These are phyloP conservation scores for Diachrysia chrysitis DNA, from an alignment of 2,888 invertebrate genomes.

Conservation along the genomic window DNA sequence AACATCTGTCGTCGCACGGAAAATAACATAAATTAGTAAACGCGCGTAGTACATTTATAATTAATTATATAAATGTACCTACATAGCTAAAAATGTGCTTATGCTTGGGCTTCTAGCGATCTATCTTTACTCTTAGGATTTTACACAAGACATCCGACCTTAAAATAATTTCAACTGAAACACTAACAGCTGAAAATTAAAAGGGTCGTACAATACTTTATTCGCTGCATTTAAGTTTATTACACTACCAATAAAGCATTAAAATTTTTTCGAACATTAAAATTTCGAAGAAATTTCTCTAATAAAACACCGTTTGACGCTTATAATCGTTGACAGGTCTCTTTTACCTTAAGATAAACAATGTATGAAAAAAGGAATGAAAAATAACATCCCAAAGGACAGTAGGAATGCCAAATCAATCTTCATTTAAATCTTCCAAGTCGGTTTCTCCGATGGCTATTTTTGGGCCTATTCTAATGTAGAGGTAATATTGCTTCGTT, in stretches of 20 bases:
- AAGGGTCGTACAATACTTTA: neutral
- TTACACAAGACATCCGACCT: neutral
- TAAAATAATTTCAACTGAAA: neutral
- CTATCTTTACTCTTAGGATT: no score
- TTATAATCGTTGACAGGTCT: conserved; percentile 40
- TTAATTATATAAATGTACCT: no score
- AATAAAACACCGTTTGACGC: conserved; percentile 16
- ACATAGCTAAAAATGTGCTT: no score
- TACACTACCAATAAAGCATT: conserved; percentile 14
- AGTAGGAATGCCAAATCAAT: conserved; percentile 56
- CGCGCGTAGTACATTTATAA: no score
- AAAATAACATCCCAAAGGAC: conserved; percentile 46
- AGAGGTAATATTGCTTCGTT: conserved; percentile 8
- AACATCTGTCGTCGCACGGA: no score
- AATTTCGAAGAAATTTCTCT: conserved; percentile 22
- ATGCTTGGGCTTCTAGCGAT: no score
- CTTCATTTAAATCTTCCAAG: conserved; percentile 42
- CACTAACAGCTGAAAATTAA: neutral
- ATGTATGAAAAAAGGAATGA: conserved; percentile 53
- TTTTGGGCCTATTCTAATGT: conserved; percentile 14
- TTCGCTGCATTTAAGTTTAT: conserved; percentile 15
- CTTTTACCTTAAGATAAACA: conserved; percentile 46
- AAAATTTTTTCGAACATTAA: conserved; percentile 22
- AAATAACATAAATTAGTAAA: no score
- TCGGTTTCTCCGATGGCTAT: conserved; percentile 29